Conservation (phyloP, 1,140 invertebrate genomes). For the Lordiphosa mommai region DNA sequence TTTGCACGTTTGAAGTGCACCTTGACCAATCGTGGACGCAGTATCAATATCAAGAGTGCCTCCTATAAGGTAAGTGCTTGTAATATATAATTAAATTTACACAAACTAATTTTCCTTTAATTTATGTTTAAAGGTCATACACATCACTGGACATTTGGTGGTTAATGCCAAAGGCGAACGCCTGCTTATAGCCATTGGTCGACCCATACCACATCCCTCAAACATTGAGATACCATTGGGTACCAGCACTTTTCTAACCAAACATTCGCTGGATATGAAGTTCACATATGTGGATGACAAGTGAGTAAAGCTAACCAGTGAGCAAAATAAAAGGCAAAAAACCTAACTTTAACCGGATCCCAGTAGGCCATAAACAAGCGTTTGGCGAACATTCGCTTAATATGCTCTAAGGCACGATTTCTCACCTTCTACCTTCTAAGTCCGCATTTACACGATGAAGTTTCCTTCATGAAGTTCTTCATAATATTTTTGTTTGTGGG, state of each 20-base stretch:
- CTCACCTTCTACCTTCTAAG: too few species aligned
- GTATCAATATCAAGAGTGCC: constrained; percentile 95
- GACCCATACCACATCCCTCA: constrained; percentile 94
- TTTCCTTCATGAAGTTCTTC: too few species aligned
- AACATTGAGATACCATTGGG: constrained; percentile 95
- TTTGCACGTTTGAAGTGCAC: constrained; percentile 95
- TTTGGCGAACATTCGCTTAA: too few species aligned
- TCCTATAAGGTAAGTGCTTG: constrained; percentile 89
- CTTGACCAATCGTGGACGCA: constrained; percentile 92
- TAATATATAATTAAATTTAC: not conserved
- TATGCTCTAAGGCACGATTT: too few species aligned
- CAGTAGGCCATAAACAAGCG: too few species aligned
- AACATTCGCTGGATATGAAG: constrained; percentile 95
- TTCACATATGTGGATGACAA: constrained; percentile 96
- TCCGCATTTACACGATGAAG: too few species aligned
- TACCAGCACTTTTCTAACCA: constrained; percentile 92
- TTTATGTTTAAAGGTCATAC: constrained; percentile 87
- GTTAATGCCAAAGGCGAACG: constrained; percentile 79
- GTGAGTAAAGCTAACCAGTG: constrained; percentile 87
- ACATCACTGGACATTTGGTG: constrained; percentile 90
- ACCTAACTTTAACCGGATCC: too few species aligned
- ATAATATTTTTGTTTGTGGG: too few species aligned
- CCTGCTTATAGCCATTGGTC: constrained; percentile 88
- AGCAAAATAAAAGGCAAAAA: too few species aligned
- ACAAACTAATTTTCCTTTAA: not conserved